These are phyloP conservation scores for Lucilia cuprina DNA, from an alignment of 1,140 invertebrate genomes.

Conservation along the genomic window DNA sequence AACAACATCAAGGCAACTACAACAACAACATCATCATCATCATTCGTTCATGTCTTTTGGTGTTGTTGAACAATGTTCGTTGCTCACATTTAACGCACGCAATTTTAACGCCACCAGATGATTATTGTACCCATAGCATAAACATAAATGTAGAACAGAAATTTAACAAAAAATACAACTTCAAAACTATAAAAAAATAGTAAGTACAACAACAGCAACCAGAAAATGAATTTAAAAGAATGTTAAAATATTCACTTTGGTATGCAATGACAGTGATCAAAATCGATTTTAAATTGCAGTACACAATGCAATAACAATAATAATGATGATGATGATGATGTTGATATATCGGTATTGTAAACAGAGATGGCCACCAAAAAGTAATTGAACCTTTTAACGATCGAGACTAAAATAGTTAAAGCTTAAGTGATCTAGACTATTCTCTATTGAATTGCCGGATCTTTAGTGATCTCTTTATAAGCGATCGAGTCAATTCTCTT, in stretches of 20 bases:
- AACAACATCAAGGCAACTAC: background rate
- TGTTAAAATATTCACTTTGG: background rate
- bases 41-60: background rate
- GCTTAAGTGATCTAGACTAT: too few species aligned
- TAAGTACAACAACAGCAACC: background rate
- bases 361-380: too few species aligned
- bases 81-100: conserved; percentile 28
- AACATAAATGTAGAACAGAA: background rate
- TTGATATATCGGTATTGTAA: too few species aligned
- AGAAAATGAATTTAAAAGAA: background rate
- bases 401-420: too few species aligned
- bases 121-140: background rate
- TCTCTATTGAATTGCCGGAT: too few species aligned
- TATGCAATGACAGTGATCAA: background rate
- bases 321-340: too few species aligned
- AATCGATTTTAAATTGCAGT: background rate
- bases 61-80: conserved; percentile 22
- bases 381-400: too few species aligned
- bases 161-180: background rate
- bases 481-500: too few species aligned
- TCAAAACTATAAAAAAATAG: background rate
- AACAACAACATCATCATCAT: background rate
- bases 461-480: too few species aligned
- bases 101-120: conserved; percentile 31
- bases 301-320: background rate